These are phyloP conservation scores for Andrena haemorrhoa DNA, from an alignment of 2,888 invertebrate species.

Conservation along the genomic window DNA sequence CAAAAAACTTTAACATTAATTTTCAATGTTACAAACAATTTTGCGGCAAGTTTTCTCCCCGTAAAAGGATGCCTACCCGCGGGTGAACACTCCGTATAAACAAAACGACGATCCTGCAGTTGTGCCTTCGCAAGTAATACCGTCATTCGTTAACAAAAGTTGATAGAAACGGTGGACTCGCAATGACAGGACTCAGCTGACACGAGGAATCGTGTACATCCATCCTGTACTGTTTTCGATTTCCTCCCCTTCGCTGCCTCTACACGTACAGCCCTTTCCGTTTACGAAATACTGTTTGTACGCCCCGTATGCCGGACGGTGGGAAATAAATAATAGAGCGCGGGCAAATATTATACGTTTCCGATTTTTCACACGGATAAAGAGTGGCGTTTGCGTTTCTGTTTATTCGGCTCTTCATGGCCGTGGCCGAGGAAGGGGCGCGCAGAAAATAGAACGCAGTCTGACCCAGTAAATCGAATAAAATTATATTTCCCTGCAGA, in stretches of 20 bases:
- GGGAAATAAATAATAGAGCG: conserved; percentile 50
- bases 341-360: conserved; percentile 51
- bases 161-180: background rate
- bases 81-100: background rate
- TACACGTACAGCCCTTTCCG: background rate
- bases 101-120: conserved; percentile 5
- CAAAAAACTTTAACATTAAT: no score
- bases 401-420: conserved; percentile 51
- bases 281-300: background rate
- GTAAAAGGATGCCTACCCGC: no score
- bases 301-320: background rate
- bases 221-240: background rate
- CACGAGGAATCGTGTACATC: background rate
- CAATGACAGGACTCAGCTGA: background rate
- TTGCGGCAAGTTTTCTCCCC: no score
- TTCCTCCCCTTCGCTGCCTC: no score
- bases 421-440: background rate
- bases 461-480: conserved; percentile 15
- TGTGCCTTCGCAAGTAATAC: background rate
- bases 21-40: no score
- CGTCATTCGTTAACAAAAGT: background rate
- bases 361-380: conserved; percentile 47
- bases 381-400: conserved; percentile 25
- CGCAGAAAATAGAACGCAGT: background rate
- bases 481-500: conserved; percentile 16